These are phyloP conservation scores for Manis pentadactyla DNA, from an alignment of 2,797 vertebrate species.

Conservation along the genomic window DNA sequence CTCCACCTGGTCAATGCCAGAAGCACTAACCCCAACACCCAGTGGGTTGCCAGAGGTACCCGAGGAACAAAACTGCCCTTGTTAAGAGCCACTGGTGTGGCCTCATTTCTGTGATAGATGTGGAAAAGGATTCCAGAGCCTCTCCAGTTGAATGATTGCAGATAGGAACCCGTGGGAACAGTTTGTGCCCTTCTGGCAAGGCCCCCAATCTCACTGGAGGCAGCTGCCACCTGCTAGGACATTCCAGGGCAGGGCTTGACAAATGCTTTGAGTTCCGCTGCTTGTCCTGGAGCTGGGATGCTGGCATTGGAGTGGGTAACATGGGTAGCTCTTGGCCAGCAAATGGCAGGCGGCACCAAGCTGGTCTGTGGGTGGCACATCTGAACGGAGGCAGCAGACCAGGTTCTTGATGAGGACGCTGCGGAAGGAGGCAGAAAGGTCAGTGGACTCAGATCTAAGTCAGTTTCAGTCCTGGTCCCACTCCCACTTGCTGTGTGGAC, in stretches of 20 bases:
- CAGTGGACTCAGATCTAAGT: not conserved
- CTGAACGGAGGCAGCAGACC: not conserved
- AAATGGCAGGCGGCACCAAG: not conserved
- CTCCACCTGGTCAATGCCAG: not conserved
- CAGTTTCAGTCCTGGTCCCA: not conserved
- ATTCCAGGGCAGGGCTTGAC: not conserved
- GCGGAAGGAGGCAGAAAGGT: not conserved
- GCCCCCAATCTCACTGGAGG: not conserved
- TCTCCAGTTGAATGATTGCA: fast-evolving
- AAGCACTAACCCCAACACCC: fast-evolving
- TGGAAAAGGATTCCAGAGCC: not conserved
- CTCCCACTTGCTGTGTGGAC: not conserved
- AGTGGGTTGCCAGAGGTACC: not conserved
- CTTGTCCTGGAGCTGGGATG: not conserved
- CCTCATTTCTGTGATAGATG: not conserved
- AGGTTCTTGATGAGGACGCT: not conserved
- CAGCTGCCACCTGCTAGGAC: slow-evolving; percentile 53
- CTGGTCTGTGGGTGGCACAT: not conserved
- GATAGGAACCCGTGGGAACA: not conserved
- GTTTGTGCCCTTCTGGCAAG: not conserved
- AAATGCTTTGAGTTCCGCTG: not conserved
- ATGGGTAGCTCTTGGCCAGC: not conserved
- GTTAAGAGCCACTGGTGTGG: not conserved
- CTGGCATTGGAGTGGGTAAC: not conserved
- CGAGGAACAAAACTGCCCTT: not conserved